Evolutionary conservation across 2,888 invertebrate genomes (phyloP).

Genomic region (Andricus curvator): DNA sequence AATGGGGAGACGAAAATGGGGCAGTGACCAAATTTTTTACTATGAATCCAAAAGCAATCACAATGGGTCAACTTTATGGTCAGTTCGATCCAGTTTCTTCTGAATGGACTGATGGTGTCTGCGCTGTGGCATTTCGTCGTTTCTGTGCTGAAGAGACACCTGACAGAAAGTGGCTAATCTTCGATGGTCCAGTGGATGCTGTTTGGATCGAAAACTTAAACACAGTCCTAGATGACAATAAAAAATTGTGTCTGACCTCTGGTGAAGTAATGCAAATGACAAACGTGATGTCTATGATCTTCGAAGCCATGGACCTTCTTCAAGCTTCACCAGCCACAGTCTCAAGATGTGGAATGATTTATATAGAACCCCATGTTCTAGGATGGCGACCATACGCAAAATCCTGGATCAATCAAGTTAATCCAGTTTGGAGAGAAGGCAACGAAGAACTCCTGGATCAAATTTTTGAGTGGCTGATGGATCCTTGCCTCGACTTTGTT

Average conservation of each 20-base stretch:
- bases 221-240: slow-evolving; percentile 92
- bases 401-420: slow-evolving; percentile 88
- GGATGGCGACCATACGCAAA: slow-evolving; percentile 90
- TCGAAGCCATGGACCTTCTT: slow-evolving; percentile 91
- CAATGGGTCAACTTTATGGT: slow-evolving; percentile 95
- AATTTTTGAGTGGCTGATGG: slow-evolving; percentile 88
- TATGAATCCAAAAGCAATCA: slow-evolving; percentile 93
- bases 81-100: slow-evolving; percentile 94
- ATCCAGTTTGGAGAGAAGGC: slow-evolving; percentile 83
- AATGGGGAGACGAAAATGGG: slow-evolving; percentile 81
- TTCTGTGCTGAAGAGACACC: slow-evolving; percentile 87
- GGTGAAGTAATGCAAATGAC: slow-evolving; percentile 94
- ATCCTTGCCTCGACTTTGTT: slow-evolving; percentile 87
- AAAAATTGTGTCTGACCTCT: slow-evolving; percentile 91
- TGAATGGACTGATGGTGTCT: slow-evolving; percentile 94
- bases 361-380: slow-evolving; percentile 90
- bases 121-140: slow-evolving; percentile 88
- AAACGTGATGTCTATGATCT: slow-evolving; percentile 90
- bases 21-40: slow-evolving; percentile 86
- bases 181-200: slow-evolving; percentile 94
- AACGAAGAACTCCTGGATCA: slow-evolving; percentile 82
- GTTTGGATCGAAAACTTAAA: slow-evolving; percentile 96
- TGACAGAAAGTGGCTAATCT: slow-evolving; percentile 94
- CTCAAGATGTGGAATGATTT: slow-evolving; percentile 94
- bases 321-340: slow-evolving; percentile 94